phyloP scores from a whole-genome alignment of 2,888 invertebrate genomes.

The Hermodice carunculata region DNA sequence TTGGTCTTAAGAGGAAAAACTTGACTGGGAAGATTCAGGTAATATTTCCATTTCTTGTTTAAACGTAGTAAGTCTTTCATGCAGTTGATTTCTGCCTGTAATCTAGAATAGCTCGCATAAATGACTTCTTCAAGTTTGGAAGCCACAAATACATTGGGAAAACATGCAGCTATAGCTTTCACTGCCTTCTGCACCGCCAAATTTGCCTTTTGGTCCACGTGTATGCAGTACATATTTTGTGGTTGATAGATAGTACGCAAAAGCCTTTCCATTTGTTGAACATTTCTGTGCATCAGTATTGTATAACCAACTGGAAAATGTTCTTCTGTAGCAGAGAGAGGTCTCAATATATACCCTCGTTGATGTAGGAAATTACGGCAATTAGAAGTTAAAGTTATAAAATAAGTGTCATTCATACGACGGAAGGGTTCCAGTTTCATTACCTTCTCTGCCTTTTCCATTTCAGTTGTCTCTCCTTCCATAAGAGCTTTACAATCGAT shows the following conservation, averaged over 20 bases:
- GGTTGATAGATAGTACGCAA: constrained; percentile 61
- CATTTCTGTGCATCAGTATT: constrained; percentile 57
- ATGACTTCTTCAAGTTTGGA: constrained; percentile 58
- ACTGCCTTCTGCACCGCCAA: too few relatives aligned
- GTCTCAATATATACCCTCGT: constrained; percentile 25
- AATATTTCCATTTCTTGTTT: constrained; percentile 60
- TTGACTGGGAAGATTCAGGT: constrained; percentile 66
- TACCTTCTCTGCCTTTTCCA: too few relatives aligned
- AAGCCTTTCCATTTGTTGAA: constrained; percentile 56
- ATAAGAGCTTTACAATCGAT: too few relatives aligned
- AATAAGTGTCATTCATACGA: too few relatives aligned
- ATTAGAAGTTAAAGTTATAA: too few relatives aligned
- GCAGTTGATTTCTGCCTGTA: constrained; percentile 62
- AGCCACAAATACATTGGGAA: constrained; percentile 61
- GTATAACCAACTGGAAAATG: constrained; percentile 62
- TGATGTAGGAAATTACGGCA: too few relatives aligned
- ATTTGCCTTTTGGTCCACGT: constrained; percentile 51
- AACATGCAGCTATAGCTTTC: constrained; percentile 7
- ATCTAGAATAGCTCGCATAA: constrained; percentile 61
- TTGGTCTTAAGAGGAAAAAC: constrained; percentile 67
- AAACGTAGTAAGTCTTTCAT: constrained; percentile 59
- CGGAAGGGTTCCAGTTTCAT: too few relatives aligned
- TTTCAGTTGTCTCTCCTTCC: too few relatives aligned
- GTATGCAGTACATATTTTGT: constrained; percentile 66
- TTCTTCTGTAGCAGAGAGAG: constrained; percentile 41